Conservation (phyloP, 2,888 invertebrate genomes). For the Lepidocyrtinus sp. region DNA sequence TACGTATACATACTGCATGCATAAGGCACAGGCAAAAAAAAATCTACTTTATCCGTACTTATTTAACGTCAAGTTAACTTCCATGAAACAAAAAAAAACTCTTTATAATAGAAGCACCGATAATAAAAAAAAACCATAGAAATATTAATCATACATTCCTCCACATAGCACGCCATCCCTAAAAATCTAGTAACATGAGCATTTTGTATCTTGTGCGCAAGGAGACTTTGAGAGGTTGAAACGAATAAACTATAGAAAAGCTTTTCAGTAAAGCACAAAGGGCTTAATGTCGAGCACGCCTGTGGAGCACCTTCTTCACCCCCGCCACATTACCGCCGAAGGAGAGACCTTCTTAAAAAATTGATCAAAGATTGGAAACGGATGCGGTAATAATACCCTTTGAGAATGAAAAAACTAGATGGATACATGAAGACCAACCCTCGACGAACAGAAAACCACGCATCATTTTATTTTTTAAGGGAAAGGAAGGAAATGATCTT, state of each 20-base stretch:
- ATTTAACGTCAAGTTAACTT: conserved; percentile 27
- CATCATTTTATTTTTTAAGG: conserved; percentile 33
- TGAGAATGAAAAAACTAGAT: no score
- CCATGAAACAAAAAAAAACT: conserved; percentile 26
- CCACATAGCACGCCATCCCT: no score
- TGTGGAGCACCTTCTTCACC: conserved; percentile 48
- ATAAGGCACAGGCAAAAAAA: conserved; percentile 25
- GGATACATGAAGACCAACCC: neutral
- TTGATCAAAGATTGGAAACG: conserved; percentile 52
- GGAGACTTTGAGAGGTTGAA: no score
- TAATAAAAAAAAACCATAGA: neutral
- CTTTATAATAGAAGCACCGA: conserved; percentile 34
- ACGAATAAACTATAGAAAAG: conserved; percentile 23
- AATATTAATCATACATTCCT: neutral
- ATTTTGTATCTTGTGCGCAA: no score
- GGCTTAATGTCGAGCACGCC: conserved; percentile 22
- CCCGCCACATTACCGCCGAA: conserved; percentile 40
- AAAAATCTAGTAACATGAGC: no score
- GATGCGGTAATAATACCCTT: conserved; percentile 31
- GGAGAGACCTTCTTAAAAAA: conserved; percentile 35
- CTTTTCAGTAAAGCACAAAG: conserved; percentile 37
- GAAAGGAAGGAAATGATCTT: conserved; percentile 50
- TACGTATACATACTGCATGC: conserved; percentile 20
- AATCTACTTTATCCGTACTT: conserved; percentile 29
- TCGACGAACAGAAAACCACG: conserved; percentile 12